Conservation (phyloP, 2,113 vertebrate genomes). For the Anseranas semipalmata region DNA sequence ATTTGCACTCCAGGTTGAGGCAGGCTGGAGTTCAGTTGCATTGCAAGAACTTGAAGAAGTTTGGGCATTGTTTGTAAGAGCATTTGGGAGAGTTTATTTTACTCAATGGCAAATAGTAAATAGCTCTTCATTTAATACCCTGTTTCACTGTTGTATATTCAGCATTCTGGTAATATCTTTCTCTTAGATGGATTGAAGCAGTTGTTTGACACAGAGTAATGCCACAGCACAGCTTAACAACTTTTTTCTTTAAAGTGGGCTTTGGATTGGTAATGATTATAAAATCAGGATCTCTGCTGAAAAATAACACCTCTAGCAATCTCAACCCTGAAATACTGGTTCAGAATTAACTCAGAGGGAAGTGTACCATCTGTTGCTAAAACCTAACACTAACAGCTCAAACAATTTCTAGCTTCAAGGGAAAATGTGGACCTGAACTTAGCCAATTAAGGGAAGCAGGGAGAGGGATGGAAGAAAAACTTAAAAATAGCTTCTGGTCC, state of each 20-base stretch:
- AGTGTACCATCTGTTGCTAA: slow-evolving; percentile 56
- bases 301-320: slow-evolving; percentile 52
- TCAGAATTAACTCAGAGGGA: slow-evolving; percentile 53
- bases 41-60: background rate
- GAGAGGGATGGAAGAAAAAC: background rate
- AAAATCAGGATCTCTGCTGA: slow-evolving; percentile 38
- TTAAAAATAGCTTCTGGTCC: slow-evolving; percentile 39
- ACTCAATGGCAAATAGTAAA: background rate
- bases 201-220: slow-evolving; percentile 14
- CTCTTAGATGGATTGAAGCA: background rate
- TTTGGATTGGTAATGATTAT: slow-evolving; percentile 41
- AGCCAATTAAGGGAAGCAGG: slow-evolving; percentile 19
- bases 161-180: background rate
- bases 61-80: background rate
- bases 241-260: background rate
- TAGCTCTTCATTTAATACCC: background rate
- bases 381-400: slow-evolving; percentile 27
- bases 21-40: background rate
- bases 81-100: background rate
- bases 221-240: background rate
- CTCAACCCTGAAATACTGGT: slow-evolving; percentile 7
- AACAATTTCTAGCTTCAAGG: slow-evolving; percentile 26
- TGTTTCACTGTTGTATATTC: background rate
- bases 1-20: background rate
- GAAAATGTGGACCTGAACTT: background rate